Conservation (phyloP, 2,113 vertebrate species). For the Clarias magur region DNA sequence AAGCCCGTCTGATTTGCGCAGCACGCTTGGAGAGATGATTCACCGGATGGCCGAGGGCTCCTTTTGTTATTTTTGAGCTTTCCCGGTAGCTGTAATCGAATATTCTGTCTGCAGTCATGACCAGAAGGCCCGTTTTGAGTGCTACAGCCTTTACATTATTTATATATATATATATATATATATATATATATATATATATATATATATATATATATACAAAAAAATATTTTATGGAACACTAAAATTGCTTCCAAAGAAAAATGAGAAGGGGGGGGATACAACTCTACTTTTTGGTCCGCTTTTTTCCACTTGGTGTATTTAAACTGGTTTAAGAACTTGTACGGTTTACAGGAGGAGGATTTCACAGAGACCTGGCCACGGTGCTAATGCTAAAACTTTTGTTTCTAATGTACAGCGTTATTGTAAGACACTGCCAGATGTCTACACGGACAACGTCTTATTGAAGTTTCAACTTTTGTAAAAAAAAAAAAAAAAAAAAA, state of each 20-base stretch:
- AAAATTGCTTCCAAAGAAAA: background rate
- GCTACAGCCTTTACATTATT: background rate
- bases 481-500: too few species aligned
- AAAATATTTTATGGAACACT: background rate
- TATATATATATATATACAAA: background rate
- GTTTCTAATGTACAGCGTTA: too few species aligned
- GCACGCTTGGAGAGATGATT: slow-evolving; percentile 27
- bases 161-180: too few species aligned
- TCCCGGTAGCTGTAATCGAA: background rate
- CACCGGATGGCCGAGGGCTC: background rate
- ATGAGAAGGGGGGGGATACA: background rate
- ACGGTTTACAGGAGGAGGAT: too few species aligned
- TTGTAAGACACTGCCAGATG: too few species aligned
- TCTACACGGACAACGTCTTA: too few species aligned
- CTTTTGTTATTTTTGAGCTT: slow-evolving; percentile 18
- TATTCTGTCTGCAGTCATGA: background rate
- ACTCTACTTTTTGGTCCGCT: too few species aligned
- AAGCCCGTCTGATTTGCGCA: background rate
- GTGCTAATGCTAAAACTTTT: too few species aligned
- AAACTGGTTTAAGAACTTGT: too few species aligned
- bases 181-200: too few species aligned
- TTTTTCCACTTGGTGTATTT: too few species aligned
- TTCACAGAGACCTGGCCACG: background rate
- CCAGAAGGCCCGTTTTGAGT: background rate
- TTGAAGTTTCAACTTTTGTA: too few species aligned